A percentile compares a stretch with the other conserved stretches of the same genome.
Evolutionary conservation across 2,888 invertebrate genomes (phyloP).

Genomic region (Drosophila falleni): DNA sequence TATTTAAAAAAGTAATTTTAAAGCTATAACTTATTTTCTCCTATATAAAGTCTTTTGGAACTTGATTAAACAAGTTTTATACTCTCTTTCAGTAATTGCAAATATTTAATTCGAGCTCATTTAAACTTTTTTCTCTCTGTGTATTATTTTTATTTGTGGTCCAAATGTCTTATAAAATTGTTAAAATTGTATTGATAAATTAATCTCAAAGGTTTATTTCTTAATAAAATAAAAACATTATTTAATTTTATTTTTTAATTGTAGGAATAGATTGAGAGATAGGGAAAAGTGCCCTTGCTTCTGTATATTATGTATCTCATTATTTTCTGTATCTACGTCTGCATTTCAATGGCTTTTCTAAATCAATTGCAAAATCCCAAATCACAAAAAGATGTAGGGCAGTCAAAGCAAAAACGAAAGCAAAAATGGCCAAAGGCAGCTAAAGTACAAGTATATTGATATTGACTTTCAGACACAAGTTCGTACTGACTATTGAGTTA

Average conservation of each 20-base stretch:
- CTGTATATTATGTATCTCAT: background rate
- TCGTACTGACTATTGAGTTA: background rate
- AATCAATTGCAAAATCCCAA: constrained; percentile 61
- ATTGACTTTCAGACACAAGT: constrained; percentile 37
- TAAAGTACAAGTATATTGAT: constrained; percentile 40
- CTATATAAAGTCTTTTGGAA: too few species aligned
- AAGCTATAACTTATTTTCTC: too few species aligned
- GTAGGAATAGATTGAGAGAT: constrained; percentile 11
- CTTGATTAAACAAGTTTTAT: too few species aligned
- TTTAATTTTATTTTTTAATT: background rate
- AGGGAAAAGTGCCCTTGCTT: constrained; percentile 3
- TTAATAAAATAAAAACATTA: constrained; percentile 38
- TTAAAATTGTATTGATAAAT: constrained; percentile 35
- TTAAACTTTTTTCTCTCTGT: background rate
- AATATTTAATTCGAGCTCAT: too few species aligned
- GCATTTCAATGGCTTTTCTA: constrained; percentile 53
- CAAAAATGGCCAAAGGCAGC: constrained; percentile 44
- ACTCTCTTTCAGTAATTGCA: too few species aligned
- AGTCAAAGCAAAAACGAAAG: constrained; percentile 25
- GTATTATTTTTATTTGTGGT: constrained; percentile 1
- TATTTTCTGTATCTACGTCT: constrained; percentile 15
- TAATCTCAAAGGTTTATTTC: constrained; percentile 11
- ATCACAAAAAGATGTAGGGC: constrained; percentile 46
- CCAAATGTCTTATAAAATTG: constrained; percentile 4
- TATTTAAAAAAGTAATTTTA: too few species aligned